A percentile compares a stretch with the other conserved stretches of the same genome.
These are phyloP conservation scores for Drosophila rubida DNA, from an alignment of 2,888 invertebrate genomes.

Conservation along the genomic window DNA sequence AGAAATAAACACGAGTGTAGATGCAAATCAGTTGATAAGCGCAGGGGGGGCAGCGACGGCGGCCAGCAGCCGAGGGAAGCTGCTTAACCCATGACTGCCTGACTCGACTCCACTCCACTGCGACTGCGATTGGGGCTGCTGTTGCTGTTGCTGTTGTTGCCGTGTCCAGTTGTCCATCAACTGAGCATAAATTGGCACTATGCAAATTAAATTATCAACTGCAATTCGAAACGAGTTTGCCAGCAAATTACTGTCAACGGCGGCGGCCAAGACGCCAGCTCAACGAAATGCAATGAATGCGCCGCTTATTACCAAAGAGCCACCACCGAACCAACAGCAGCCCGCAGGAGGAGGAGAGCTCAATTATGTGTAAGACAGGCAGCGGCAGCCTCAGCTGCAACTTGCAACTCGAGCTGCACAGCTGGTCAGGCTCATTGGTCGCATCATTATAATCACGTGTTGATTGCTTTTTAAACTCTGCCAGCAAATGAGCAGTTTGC, in stretches of 20 bases:
- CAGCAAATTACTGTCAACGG: constrained; percentile 82
- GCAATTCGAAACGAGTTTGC: constrained; percentile 72
- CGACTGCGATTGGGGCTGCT: constrained; percentile 3
- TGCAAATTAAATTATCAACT: constrained; percentile 83
- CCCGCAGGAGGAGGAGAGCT: constrained; percentile 27
- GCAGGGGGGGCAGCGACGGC: neutral
- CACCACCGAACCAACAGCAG: neutral
- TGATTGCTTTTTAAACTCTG: constrained; percentile 79
- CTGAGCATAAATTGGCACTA: constrained; percentile 81
- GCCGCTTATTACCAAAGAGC: constrained; percentile 65
- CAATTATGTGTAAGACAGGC: constrained; percentile 77
- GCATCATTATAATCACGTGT: constrained; percentile 81
- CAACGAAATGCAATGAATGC: constrained; percentile 71
- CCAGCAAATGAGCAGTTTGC: constrained; percentile 58
- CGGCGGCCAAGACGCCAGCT: constrained; percentile 40
- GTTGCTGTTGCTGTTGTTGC: constrained; percentile 6
- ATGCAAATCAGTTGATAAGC: constrained; percentile 80
- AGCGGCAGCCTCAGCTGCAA: constrained; percentile 37
- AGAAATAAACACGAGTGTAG: constrained; percentile 84
- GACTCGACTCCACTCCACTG: constrained; percentile 32
- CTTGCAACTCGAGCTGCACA: constrained; percentile 13
- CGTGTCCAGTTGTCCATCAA: constrained; percentile 67
- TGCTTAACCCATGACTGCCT: constrained; percentile 66
- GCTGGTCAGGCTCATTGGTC: constrained; percentile 40
- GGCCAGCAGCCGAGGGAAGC: constrained; percentile 28